A percentile compares a stretch with the other conserved stretches of the same genome.
Conservation (phyloP, 2,113 vertebrate species). For the Piprites chloris region DNA sequence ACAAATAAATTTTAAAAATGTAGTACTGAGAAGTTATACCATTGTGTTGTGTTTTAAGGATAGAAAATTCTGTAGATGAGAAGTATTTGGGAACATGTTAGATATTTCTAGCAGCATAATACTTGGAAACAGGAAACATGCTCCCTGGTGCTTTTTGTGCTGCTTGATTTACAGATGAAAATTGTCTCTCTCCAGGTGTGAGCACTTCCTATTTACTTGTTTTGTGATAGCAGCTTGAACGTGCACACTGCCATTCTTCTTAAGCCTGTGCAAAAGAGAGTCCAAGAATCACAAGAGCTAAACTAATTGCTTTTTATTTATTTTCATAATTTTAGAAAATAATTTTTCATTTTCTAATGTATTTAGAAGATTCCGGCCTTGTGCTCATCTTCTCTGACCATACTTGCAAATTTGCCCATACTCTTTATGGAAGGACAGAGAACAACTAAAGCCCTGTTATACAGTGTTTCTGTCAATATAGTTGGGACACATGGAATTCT, state of each 20-base stretch:
- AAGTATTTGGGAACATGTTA: background rate
- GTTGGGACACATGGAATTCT: background rate
- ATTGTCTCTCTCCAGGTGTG: background rate
- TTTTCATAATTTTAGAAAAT: background rate
- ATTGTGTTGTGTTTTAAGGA: background rate
- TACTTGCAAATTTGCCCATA: background rate
- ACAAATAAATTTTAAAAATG: background rate
- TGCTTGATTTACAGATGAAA: background rate
- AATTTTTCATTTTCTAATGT: background rate
- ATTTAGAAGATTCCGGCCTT: background rate
- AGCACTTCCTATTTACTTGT: background rate
- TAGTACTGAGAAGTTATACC: background rate
- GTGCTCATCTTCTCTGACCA: fast-evolving
- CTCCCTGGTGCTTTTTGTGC: background rate
- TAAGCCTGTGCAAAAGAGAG: background rate
- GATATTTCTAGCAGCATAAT: background rate
- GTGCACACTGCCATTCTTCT: background rate
- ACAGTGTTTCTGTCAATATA: background rate
- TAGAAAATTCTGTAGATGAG: background rate
- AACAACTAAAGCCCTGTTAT: background rate
- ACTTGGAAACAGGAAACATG: background rate
- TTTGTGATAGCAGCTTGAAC: background rate
- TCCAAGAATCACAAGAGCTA: background rate
- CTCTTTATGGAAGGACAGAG: background rate
- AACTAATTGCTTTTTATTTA: background rate